Evolutionary conservation across 2,797 vertebrate species (phyloP).

Genomic region (Poeciliopsis turneri): DNA sequence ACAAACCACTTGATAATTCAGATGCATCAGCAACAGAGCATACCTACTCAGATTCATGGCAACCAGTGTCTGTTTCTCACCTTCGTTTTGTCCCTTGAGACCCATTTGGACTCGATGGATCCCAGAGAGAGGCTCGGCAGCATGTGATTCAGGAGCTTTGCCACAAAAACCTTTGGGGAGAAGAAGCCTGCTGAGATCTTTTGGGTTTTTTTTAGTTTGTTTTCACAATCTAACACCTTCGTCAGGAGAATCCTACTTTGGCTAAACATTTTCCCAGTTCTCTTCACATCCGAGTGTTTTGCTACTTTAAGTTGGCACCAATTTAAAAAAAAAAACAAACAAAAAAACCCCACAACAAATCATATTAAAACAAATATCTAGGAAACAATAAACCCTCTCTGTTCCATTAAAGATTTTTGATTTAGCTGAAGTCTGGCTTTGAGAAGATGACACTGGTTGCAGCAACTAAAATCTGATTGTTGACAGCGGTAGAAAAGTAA

Average conservation of each 20-base stretch:
- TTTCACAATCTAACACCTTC: constrained; percentile 26
- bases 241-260: constrained; percentile 2
- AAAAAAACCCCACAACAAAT: not conserved
- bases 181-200: not conserved
- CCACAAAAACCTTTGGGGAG: constrained; percentile 86
- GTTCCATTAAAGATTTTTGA: not conserved
- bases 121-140: constrained; percentile 89
- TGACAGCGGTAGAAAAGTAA: constrained; percentile 3
- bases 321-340: not conserved
- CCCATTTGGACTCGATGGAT: constrained; percentile 85
- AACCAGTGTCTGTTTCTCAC: constrained; percentile 65
- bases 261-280: not conserved
- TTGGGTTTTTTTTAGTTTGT: constrained; percentile 4
- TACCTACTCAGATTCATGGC: constrained; percentile 1
- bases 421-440: not conserved
- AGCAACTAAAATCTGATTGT: constrained; percentile 13
- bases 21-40: constrained; percentile 18
- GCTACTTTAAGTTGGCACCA: constrained; percentile 3
- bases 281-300: not conserved
- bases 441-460: not conserved
- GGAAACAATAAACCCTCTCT: not conserved
- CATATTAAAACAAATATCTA: constrained; percentile 9
- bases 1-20: constrained; percentile 6
- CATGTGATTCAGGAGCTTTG: constrained; percentile 90
- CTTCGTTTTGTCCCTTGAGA: constrained; percentile 91